These are phyloP conservation scores for Bovichtus diacanthus DNA, from an alignment of 2,797 vertebrate species.

Conservation along the genomic window DNA sequence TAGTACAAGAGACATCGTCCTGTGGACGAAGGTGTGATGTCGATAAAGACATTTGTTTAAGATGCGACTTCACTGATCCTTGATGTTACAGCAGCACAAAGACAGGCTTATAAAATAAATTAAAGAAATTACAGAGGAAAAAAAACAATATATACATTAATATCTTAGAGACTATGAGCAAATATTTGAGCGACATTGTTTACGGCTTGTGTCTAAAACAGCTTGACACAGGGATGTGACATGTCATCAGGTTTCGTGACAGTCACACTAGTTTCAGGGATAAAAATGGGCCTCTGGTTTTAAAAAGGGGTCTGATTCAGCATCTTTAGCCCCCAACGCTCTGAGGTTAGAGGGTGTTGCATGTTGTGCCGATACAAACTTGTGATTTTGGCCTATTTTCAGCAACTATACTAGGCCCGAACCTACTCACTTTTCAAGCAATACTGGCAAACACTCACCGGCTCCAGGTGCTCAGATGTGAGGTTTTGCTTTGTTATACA, in stretches of 20 bases:
- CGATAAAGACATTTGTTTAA: background rate
- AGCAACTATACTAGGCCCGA: too few species aligned
- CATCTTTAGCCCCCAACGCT: background rate
- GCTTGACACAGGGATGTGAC: background rate
- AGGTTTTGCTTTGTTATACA: background rate
- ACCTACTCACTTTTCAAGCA: too few species aligned
- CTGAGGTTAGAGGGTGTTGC: background rate
- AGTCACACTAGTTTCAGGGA: background rate
- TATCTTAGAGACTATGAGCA: background rate
- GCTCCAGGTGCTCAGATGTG: background rate
- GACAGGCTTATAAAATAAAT: background rate
- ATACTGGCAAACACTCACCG: background rate
- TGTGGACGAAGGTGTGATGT: background rate
- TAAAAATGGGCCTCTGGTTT: background rate
- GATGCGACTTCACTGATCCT: background rate
- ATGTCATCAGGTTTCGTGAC: background rate
- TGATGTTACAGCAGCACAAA: background rate
- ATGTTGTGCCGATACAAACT: background rate
- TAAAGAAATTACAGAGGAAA: background rate
- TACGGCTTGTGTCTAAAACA: background rate
- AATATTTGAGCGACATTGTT: background rate
- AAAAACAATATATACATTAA: background rate
- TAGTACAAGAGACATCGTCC: background rate
- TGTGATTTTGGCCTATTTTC: background rate
- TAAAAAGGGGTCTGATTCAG: background rate